These are phyloP conservation scores for Porites lobata DNA, from an alignment of 92 coral and sea anemone genomes.

Conservation along the genomic window DNA sequence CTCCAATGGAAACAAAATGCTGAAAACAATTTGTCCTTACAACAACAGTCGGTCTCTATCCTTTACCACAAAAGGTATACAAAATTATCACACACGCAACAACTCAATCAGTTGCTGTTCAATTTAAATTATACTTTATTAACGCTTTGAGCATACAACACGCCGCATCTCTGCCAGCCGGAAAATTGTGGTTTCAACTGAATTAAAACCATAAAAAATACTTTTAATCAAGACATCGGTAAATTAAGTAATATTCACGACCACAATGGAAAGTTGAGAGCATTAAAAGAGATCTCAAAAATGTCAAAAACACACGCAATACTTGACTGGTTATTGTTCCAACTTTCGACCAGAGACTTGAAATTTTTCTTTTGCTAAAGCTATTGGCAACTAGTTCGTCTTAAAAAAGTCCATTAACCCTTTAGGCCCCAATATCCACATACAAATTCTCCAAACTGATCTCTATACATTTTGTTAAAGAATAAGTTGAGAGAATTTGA, in stretches of 20 bases:
- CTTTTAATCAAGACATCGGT: background rate
- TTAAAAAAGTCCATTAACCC: background rate
- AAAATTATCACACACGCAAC: background rate
- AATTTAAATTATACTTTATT: background rate
- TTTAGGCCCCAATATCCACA: no score
- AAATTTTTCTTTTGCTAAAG: background rate
- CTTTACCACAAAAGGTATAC: background rate
- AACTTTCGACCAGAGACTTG: no score
- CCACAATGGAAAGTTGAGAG: conserved; percentile 3
- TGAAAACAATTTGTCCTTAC: background rate
- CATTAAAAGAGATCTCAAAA: conserved; percentile 16
- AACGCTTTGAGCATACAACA: background rate
- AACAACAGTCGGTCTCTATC: background rate
- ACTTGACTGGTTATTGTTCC: background rate
- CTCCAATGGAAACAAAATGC: background rate
- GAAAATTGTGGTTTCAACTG: background rate
- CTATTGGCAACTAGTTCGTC: background rate
- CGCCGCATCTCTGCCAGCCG: background rate
- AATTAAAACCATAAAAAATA: background rate
- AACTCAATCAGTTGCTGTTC: background rate
- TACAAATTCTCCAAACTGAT: no score
- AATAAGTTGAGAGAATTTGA: no score
- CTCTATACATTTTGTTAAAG: no score
- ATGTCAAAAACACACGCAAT: background rate
- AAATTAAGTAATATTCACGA: conserved; percentile 6